Percentiles rank a stretch among this genome's conserved stretches.
Conservation (phyloP, 2,797 vertebrate species). For the Furcifer pardalis region DNA sequence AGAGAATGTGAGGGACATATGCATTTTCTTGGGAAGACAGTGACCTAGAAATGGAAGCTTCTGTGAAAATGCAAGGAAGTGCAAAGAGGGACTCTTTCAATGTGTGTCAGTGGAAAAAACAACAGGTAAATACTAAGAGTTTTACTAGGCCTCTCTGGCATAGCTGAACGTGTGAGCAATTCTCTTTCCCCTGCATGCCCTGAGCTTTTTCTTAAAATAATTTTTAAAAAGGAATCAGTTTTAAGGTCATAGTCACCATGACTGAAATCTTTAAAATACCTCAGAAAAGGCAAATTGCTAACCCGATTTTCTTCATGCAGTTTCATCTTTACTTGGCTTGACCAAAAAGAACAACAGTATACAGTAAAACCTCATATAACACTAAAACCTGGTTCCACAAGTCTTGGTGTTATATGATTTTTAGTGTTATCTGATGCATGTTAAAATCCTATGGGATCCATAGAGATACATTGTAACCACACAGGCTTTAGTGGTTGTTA, state of each 20-base stretch:
- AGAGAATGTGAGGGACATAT: conserved; percentile 8
- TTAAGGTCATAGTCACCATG: conserved; percentile 79
- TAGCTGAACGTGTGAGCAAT: conserved; percentile 55
- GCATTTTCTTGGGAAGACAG: conserved; percentile 31
- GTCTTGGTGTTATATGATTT: too few relatives aligned
- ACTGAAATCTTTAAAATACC: conserved; percentile 82
- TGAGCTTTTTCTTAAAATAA: conserved; percentile 50
- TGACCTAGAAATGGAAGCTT: conserved; percentile 31
- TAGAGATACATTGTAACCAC: too few relatives aligned
- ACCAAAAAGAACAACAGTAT: conserved; percentile 82
- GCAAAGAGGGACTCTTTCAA: conserved; percentile 38
- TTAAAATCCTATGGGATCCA: too few relatives aligned
- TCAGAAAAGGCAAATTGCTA: conserved; percentile 82
- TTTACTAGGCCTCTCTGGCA: conserved; percentile 62
- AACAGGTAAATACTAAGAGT: conserved; percentile 69
- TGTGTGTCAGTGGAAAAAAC: conserved; percentile 27
- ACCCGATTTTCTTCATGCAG: conserved; percentile 83
- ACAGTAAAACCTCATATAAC: too few relatives aligned
- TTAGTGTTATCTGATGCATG: too few relatives aligned
- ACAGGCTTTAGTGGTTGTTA: too few relatives aligned
- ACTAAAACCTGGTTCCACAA: too few relatives aligned
- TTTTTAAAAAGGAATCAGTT: conserved; percentile 77
- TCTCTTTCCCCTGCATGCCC: background rate
- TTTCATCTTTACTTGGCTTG: conserved; percentile 82
- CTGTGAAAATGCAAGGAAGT: conserved; percentile 41